A percentile compares a stretch with the other conserved stretches of the same genome.
Conservation (phyloP, 2,888 invertebrate species). For the Cactoblastis cactorum region DNA sequence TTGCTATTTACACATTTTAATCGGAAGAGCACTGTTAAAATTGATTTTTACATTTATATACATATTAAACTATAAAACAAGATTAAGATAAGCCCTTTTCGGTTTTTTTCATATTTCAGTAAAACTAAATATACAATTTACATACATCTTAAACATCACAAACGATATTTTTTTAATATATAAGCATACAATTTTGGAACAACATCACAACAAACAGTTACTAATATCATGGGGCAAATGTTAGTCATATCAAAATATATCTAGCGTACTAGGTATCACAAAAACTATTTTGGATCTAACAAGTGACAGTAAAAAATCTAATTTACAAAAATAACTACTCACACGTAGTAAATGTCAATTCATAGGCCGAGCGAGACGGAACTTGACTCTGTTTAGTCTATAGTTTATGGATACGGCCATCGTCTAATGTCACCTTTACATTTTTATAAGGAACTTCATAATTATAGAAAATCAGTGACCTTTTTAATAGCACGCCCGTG, state of each 20-base stretch:
- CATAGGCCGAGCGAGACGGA: not conserved
- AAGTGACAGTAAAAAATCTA: conserved; percentile 7
- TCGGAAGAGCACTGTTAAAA: conserved; percentile 22
- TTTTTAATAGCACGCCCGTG: no score
- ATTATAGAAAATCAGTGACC: no score
- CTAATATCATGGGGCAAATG: not conserved
- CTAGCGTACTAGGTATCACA: conserved; percentile 9
- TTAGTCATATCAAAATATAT: conserved; percentile 3
- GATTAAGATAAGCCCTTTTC: conserved; percentile 6
- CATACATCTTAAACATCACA: not conserved
- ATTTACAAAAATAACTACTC: conserved; percentile 3
- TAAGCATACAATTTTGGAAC: not conserved
- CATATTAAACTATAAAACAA: conserved; percentile 2
- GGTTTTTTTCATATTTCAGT: not conserved
- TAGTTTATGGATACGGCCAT: not conserved
- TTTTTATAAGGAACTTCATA: no score
- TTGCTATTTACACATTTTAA: conserved; percentile 23
- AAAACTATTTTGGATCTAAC: conserved; percentile 4
- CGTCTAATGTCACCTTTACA: not conserved
- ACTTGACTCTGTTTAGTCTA: not conserved
- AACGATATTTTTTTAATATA: not conserved
- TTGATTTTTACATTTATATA: conserved; percentile 9
- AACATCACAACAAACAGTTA: not conserved
- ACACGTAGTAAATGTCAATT: conserved; percentile 4
- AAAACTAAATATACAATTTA: not conserved